These are phyloP conservation scores for Scaptomyza tumidula DNA, from an alignment of 2,888 invertebrate genomes.

Conservation along the genomic window DNA sequence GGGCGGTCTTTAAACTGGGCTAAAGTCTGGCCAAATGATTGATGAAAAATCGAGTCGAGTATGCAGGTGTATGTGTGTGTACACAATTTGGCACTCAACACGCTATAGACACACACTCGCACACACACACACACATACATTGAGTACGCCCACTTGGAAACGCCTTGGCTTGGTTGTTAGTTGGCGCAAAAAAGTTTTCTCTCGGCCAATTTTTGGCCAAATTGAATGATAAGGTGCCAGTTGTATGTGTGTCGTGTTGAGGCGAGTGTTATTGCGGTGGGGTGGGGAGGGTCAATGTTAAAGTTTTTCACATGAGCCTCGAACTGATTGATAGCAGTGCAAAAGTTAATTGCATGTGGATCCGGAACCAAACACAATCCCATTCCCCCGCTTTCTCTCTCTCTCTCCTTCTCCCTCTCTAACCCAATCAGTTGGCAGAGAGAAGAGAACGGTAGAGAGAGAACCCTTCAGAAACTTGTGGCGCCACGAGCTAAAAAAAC, in stretches of 20 bases:
- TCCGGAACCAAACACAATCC: slow-evolving; percentile 15
- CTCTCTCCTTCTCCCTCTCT: background rate
- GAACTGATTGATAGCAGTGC: slow-evolving; percentile 69
- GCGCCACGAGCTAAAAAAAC: slow-evolving; percentile 19
- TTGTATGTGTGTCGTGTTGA: background rate
- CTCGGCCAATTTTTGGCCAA: slow-evolving; percentile 47
- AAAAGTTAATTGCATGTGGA: slow-evolving; percentile 75
- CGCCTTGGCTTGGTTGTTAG: slow-evolving; percentile 48
- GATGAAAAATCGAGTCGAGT: slow-evolving; percentile 58
- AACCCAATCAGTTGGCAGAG: slow-evolving; percentile 1
- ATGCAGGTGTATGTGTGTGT: slow-evolving; percentile 37
- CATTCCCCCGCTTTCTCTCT: background rate
- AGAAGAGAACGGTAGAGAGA: background rate
- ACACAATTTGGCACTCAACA: slow-evolving; percentile 64
- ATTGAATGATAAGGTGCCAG: slow-evolving; percentile 66
- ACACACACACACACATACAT: slow-evolving; percentile 15
- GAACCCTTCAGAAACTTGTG: slow-evolving; percentile 19
- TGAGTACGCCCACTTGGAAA: slow-evolving; percentile 57
- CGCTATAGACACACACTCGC: slow-evolving; percentile 9
- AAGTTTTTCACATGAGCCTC: slow-evolving; percentile 44
- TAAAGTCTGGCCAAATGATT: slow-evolving; percentile 64
- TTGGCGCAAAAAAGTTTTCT: slow-evolving; percentile 57
- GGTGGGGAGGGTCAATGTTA: slow-evolving; percentile 37
- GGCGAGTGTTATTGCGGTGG: background rate
- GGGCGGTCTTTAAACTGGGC: slow-evolving; percentile 38